Conservation (phyloP, 2,797 vertebrate species). For the Holocentrus rufus region DNA sequence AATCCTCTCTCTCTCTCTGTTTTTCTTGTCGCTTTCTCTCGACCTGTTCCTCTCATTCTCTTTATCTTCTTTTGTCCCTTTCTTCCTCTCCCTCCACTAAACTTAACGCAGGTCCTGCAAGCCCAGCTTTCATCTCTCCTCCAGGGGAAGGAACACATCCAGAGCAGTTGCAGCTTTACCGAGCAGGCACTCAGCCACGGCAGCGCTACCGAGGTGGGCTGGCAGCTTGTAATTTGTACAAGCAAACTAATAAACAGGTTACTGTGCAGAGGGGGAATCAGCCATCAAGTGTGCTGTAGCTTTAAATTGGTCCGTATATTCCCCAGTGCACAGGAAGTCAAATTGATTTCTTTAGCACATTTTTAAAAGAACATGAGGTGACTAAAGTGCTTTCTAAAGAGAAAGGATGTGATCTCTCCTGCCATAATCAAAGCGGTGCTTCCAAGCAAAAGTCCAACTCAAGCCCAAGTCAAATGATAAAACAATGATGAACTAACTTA, state of each 20-base stretch:
- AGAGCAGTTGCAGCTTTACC: constrained; percentile 93
- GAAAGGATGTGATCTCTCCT: not conserved
- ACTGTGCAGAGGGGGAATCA: not conserved
- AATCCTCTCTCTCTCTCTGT: not conserved
- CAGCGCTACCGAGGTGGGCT: constrained; percentile 80
- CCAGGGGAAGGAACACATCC: constrained; percentile 94
- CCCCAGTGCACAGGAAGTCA: not conserved
- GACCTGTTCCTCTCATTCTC: not conserved
- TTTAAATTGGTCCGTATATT: too few species aligned
- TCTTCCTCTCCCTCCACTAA: not conserved
- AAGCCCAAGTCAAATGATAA: too few species aligned
- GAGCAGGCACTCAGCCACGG: constrained; percentile 90
- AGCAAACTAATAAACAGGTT: constrained; percentile 4
- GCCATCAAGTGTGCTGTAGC: not conserved
- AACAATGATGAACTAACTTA: too few species aligned
- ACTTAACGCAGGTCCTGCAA: constrained; percentile 85
- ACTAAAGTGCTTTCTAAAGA: too few species aligned
- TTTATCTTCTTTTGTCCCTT: not conserved
- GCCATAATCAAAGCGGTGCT: too few species aligned
- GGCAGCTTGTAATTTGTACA: constrained; percentile 14
- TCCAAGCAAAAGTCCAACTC: too few species aligned
- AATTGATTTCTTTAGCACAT: too few species aligned
- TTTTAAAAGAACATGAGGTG: too few species aligned
- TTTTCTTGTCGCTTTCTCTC: constrained; percentile 2
- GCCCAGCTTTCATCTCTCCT: constrained; percentile 87